These are phyloP conservation scores for Lepisosteus oculatus DNA, from an alignment of 2,113 vertebrate genomes.

Conservation along the genomic window DNA sequence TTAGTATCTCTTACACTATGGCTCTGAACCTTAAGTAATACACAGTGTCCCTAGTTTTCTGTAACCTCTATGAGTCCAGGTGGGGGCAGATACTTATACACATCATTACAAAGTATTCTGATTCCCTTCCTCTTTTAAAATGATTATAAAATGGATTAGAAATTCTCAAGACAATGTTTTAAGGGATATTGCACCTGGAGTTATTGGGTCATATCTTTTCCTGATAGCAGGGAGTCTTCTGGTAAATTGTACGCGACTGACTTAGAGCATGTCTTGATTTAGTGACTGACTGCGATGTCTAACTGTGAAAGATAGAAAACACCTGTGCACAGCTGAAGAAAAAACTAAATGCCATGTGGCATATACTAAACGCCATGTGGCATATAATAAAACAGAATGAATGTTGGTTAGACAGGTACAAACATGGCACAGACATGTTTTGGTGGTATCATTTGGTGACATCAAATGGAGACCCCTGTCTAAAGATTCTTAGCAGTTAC, in stretches of 20 bases:
- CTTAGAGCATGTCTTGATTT: slow-evolving; percentile 30
- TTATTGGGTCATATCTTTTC: neutral
- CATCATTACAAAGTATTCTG: no score
- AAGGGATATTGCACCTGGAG: no score
- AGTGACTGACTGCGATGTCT: slow-evolving; percentile 43
- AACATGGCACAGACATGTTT: neutral
- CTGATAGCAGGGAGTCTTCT: slow-evolving; percentile 6
- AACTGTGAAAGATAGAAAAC: slow-evolving; percentile 49
- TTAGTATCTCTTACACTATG: slow-evolving; percentile 39
- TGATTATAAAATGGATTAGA: no score
- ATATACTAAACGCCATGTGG: slow-evolving; percentile 19
- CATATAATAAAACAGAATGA: neutral
- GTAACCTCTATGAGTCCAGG: no score
- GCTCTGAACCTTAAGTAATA: slow-evolving; percentile 7
- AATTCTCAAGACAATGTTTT: no score
- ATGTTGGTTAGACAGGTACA: slow-evolving; percentile 9
- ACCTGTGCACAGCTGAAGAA: slow-evolving; percentile 46
- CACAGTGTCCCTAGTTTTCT: neutral
- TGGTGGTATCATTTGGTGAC: neutral
- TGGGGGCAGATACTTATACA: no score
- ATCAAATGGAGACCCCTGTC: neutral
- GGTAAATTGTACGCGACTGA: slow-evolving; percentile 25
- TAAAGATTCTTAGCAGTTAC: neutral
- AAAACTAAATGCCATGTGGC: slow-evolving; percentile 25
- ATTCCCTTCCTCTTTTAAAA: no score